Evolutionary conservation across 1,140 invertebrate genomes (phyloP), one percentile per base, ranked within the genome.

Genomic region (Diabrotica undecimpunctata): DNA sequence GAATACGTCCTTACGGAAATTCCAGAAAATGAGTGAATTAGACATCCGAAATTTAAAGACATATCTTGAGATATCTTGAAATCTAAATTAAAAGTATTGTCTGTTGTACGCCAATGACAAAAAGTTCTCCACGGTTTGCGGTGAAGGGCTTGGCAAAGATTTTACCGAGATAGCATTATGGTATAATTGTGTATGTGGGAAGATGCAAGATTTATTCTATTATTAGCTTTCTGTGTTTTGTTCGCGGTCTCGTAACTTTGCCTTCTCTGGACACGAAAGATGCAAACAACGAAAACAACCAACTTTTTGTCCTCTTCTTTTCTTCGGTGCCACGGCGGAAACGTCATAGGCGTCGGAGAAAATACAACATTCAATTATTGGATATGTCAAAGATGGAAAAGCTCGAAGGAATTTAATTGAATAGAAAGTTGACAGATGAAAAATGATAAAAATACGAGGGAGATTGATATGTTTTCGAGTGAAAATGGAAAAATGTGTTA

Each of bases 121-220:
- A n/a, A 46, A 46, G 41, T 46, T 46, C 41, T 46, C 41, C 41
- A 46, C n/a, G n/a, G 41, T 61, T 6, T 35, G 13, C 35, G 57
- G 37, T 59, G 39, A 51, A 61, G 59, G 59, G 59, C 59, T 61
- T 61, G 59, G 59, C 59, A 61, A 60, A 60, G 59, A 61, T 61
- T 61, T 39, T 46, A 51, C 59, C 46, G 37, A 61, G 59, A 51
- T 61, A 61, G 25, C 39, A 61, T 52, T 51, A 57, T 57, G 25
- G 55, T 37, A 57, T 57, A 61, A n/a, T n/a, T 39, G 46, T 36
- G 25, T 52, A 61, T 51, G 59, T 61, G 59, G 59, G 59, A 61
- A 61, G 59, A 61, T 51, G 59, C 10, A 52, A 61, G 59, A 61
- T 61, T 61, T 51, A 51, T 61, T 61, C 59, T 61, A 61, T 61